Percentiles rank a stretch among this genome's conserved stretches.
Evolutionary conservation across 2,797 vertebrate species (phyloP).

Genomic region (Neopelma chrysocephalum): DNA sequence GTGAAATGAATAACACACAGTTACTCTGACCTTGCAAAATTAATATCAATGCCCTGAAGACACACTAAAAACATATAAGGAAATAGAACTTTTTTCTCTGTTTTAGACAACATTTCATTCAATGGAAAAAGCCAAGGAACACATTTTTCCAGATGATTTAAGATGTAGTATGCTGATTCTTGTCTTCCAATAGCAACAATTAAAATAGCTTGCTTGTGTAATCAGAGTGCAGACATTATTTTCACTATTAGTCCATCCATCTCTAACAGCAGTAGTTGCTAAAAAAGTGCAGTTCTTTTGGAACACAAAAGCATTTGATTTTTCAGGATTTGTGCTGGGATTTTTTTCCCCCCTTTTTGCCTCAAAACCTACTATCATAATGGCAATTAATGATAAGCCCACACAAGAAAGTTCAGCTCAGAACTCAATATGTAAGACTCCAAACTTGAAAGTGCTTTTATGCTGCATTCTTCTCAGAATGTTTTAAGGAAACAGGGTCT

Average conservation of each 20-base stretch:
- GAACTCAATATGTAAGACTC: accelerated
- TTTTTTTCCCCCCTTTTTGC: accelerated
- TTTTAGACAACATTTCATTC: conserved; percentile 48
- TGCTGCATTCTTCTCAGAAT: not conserved
- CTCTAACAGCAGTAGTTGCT: not conserved
- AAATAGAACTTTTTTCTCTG: conserved; percentile 31
- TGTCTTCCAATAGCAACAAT: conserved; percentile 62
- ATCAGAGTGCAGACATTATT: not conserved
- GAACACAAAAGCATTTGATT: not conserved
- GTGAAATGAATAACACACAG: conserved; percentile 14
- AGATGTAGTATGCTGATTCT: conserved; percentile 47
- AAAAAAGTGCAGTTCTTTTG: not conserved
- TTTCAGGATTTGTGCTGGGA: not conserved
- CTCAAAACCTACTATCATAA: not conserved
- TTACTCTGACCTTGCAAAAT: conserved; percentile 35
- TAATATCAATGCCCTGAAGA: conserved; percentile 53
- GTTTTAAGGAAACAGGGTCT: not conserved
- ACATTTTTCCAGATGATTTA: conserved; percentile 62
- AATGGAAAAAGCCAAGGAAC: conserved; percentile 43
- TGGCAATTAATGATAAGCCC: not conserved
- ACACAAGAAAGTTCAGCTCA: not conserved
- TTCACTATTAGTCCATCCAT: not conserved
- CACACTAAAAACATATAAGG: conserved; percentile 40
- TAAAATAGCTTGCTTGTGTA: conserved; percentile 44
- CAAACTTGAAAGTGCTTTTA: not conserved